Percentiles rank a stretch among this genome's conserved stretches.
Conservation (phyloP, 2,797 vertebrate species). For the Sphenodon punctatus region DNA sequence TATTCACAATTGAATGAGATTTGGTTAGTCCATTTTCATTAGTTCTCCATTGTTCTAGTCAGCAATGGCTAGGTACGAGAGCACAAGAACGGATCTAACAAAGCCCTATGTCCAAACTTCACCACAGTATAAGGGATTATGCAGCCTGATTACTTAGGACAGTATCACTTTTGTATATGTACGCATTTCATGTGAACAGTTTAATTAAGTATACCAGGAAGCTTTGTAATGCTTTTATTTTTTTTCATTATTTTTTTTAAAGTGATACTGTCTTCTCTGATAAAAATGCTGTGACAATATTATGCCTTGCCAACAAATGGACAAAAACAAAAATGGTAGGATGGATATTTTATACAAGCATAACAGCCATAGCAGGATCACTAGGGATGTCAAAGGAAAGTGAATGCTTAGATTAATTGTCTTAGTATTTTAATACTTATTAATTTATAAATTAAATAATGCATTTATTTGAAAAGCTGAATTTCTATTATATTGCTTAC, state of each 20-base stretch:
- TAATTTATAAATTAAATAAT: slow-evolving; percentile 52
- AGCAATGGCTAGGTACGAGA: background rate
- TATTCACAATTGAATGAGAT: background rate
- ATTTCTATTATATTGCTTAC: slow-evolving; percentile 56
- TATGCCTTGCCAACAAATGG: slow-evolving; percentile 66
- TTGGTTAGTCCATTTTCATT: background rate
- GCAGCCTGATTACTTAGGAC: slow-evolving; percentile 50
- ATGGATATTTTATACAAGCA: slow-evolving; percentile 74
- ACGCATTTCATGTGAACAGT: background rate
- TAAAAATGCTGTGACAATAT: slow-evolving; percentile 66
- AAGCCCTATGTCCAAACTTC: slow-evolving; percentile 60
- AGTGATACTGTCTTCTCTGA: slow-evolving; percentile 72
- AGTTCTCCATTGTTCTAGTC: background rate
- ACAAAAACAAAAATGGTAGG: slow-evolving; percentile 67
- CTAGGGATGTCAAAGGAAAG: slow-evolving; percentile 77
- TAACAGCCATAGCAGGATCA: slow-evolving; percentile 84
- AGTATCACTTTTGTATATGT: slow-evolving; percentile 72
- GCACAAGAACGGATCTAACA: background rate
- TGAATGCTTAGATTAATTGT: slow-evolving; percentile 75
- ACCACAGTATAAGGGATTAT: slow-evolving; percentile 75
- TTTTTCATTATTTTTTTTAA: slow-evolving; percentile 53
- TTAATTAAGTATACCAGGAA: background rate
- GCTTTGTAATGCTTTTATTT: background rate
- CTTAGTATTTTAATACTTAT: slow-evolving; percentile 56
- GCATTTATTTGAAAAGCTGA: slow-evolving; percentile 61